Evolutionary conservation across 2,113 vertebrate genomes (phyloP), one percentile per base, ranked within the genome.

Genomic region (Lethenteron reissneri): DNA sequence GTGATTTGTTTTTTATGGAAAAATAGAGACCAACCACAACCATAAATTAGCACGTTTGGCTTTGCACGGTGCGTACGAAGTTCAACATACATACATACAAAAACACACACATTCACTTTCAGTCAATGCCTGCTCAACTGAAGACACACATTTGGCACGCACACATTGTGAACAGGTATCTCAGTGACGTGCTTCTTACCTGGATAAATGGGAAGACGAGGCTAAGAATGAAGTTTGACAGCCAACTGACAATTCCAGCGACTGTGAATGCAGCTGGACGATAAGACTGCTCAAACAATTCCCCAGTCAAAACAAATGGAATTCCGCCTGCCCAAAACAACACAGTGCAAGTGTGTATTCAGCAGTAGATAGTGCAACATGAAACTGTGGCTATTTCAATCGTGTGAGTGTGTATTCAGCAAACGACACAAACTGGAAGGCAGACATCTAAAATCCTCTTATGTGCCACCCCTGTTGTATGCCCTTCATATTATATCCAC

Each of bases 161-260:
- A 41, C 41, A 41, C 1, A 41, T 41, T 41, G 41, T 41, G 41
- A 41, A 41, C 41, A 41, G 41, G 41, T 6, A 41, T 41, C 41
- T 41, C 6, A 41, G 41, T 41, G 41, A 41, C 41, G 41, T 41
- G 41, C 41, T 41, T 41, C 79, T 76, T 80, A 97, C 90, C 83
- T 95, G 90, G 76, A 97, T 88, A 77, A 90, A 90, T 0, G 92
- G 94, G 75, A 97, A 97, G 70, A 97, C 76, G 69, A 97, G 83
- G 14, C 92, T 89, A 2, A 97, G 84, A 0, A 79, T 56, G 0
- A 94, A 97, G 81, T 94, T 95, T 74, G 83, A 82, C 62, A 97
- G 81, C 94, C 92, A 97, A 80, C 90, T 92, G 56, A 91, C 77
- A 0, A 78, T 83, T 25, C 94, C 94, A 8, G 86, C 88, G 4